Percentiles rank a stretch among this genome's conserved stretches.
phyloP scores from a whole-genome alignment of 2,888 invertebrate genomes.

The Campoplex nolae region DNA sequence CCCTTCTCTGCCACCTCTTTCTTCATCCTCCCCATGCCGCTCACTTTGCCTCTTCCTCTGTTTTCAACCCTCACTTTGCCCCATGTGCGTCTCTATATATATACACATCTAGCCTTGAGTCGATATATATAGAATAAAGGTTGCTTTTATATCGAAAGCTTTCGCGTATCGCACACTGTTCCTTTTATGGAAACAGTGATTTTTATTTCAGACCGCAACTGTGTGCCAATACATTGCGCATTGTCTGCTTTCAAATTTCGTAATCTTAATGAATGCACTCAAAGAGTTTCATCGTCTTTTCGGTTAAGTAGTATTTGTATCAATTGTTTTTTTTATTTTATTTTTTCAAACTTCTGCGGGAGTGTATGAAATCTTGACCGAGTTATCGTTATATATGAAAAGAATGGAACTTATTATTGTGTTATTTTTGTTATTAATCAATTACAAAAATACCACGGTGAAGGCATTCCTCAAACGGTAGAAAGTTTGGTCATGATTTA shows the following conservation, averaged over 20 bases:
- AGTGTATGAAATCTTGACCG: neutral
- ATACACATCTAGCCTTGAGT: slow-evolving; percentile 6
- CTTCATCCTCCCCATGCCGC: slow-evolving; percentile 44
- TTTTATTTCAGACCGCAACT: slow-evolving; percentile 15
- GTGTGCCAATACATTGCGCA: neutral
- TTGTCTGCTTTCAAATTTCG: neutral
- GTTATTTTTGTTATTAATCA: too few relatives aligned
- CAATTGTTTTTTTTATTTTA: neutral
- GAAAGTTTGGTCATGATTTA: neutral
- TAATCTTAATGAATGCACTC: neutral
- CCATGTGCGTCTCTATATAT: slow-evolving; percentile 2
- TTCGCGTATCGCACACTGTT: slow-evolving; percentile 17
- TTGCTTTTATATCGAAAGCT: slow-evolving; percentile 41
- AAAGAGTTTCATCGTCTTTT: neutral
- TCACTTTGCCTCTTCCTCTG: slow-evolving; percentile 50
- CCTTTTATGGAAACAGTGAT: slow-evolving; percentile 4
- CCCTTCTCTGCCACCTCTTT: slow-evolving; percentile 59
- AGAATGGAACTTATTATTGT: too few relatives aligned
- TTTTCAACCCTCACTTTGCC: slow-evolving; percentile 37
- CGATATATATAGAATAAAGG: slow-evolving; percentile 23
- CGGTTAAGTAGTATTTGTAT: neutral
- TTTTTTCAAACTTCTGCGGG: too few relatives aligned
- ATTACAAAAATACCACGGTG: too few relatives aligned
- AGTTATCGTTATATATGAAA: neutral
- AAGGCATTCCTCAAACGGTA: neutral